These are phyloP conservation scores for Mycteria americana DNA, from an alignment of 2,797 vertebrate genomes.

Conservation along the genomic window DNA sequence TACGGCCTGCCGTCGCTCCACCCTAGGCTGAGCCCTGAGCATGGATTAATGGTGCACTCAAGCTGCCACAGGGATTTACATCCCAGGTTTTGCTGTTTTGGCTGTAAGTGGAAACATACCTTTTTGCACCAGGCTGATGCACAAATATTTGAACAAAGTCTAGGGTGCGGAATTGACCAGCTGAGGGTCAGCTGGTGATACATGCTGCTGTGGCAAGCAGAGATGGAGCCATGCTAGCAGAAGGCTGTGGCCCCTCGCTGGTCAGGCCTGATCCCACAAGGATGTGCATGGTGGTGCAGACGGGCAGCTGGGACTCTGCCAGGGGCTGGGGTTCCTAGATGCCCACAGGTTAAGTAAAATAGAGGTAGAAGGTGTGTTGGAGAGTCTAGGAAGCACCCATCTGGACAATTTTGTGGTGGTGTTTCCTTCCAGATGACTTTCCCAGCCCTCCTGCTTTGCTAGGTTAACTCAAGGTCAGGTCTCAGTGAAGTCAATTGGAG, in stretches of 20 bases:
- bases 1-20: accelerated
- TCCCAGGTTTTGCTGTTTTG: not conserved
- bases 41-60: accelerated
- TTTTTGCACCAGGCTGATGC: not conserved
- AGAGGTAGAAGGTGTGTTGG: not conserved
- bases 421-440: not conserved
- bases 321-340: not conserved
- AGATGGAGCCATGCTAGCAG: not conserved
- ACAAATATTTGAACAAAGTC: not conserved
- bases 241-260: not conserved
- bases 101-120: not conserved
- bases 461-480: not conserved
- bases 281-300: not conserved
- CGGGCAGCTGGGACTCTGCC: accelerated
- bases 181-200: not conserved
- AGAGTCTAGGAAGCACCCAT: not conserved
- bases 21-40: not conserved
- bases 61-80: not conserved
- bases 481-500: not conserved
- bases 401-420: not conserved
- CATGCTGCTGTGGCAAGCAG: accelerated
- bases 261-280: not conserved
- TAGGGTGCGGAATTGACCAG: not conserved
- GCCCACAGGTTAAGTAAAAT: not conserved
- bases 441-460: not conserved